A percentile compares a stretch with the other conserved stretches of the same genome.
phyloP scores from a whole-genome alignment of 2,888 invertebrate species.

The Junonia oenone region DNA sequence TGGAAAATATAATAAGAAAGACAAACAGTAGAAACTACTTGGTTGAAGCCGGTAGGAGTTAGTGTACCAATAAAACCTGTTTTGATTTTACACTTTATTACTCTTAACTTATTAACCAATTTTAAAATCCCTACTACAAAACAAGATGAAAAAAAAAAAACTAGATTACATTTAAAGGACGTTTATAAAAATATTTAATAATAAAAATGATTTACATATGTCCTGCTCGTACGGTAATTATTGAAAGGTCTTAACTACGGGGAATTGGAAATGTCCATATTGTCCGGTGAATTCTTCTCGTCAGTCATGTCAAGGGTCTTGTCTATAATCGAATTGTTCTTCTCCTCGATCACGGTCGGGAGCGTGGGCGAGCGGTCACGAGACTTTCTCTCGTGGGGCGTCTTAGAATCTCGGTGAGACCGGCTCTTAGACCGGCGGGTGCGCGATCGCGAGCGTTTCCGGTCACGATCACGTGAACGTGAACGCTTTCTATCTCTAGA shows the following conservation, averaged over 20 bases:
- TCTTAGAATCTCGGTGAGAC: constrained; percentile 63
- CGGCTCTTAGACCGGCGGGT: constrained; percentile 66
- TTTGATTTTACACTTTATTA: constrained; percentile 21
- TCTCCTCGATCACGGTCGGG: constrained; percentile 49
- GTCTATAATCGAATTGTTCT: constrained; percentile 40
- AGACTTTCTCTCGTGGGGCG: constrained; percentile 57
- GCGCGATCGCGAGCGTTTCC: constrained; percentile 64
- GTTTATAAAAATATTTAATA: constrained; percentile 12
- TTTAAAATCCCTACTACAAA: constrained; percentile 15
- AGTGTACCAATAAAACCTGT: constrained; percentile 8
- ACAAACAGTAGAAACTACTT: not conserved
- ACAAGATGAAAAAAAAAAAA: constrained; percentile 12
- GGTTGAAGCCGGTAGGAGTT: not conserved
- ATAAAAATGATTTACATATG: constrained; percentile 13
- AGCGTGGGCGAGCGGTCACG: constrained; percentile 59
- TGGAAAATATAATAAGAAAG: no score
- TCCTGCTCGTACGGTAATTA: constrained; percentile 4
- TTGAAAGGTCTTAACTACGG: constrained; percentile 61
- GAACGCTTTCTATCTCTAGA: constrained; percentile 68
- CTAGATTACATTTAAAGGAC: constrained; percentile 13
- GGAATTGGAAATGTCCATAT: constrained; percentile 90
- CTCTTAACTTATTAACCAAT: constrained; percentile 20
- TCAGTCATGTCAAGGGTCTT: constrained; percentile 60
- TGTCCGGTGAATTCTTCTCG: constrained; percentile 82
- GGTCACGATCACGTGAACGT: constrained; percentile 65